phyloP scores from a whole-genome alignment of 2,888 invertebrate species.

The Nomada fabriciana region DNA sequence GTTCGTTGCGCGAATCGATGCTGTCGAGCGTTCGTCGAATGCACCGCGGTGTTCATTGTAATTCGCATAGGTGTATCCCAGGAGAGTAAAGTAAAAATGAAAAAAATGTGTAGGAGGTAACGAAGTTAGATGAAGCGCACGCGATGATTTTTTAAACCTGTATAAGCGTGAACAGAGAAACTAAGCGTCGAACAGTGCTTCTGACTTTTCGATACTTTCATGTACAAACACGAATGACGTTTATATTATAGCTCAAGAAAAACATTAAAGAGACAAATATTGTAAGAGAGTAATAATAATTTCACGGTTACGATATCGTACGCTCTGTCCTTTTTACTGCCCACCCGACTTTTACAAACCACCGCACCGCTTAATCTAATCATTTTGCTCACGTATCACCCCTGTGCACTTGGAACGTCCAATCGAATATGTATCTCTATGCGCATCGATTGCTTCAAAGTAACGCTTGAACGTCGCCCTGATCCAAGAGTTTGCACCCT shows the following conservation, averaged over 20 bases:
- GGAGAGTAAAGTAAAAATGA: slow-evolving; percentile 3
- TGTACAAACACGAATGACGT: slow-evolving; percentile 72
- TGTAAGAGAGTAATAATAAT: slow-evolving; percentile 75
- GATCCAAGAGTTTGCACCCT: neutral
- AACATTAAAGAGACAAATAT: slow-evolving; percentile 73
- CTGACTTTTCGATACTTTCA: slow-evolving; percentile 72
- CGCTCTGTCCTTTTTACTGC: slow-evolving; percentile 9
- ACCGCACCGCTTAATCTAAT: neutral
- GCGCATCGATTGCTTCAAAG: neutral
- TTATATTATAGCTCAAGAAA: slow-evolving; percentile 68
- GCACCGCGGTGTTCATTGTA: slow-evolving; percentile 72
- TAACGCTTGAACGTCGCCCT: neutral
- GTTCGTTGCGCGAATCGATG: slow-evolving; percentile 62
- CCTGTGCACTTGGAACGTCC: too few species aligned
- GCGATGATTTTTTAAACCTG: slow-evolving; percentile 53
- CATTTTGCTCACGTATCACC: neutral
- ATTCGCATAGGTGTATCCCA: slow-evolving; percentile 62
- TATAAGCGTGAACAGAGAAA: slow-evolving; percentile 30
- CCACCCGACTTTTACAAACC: neutral
- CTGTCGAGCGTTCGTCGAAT: slow-evolving; percentile 66
- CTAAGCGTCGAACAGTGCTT: slow-evolving; percentile 66
- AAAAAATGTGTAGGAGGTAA: slow-evolving; percentile 16
- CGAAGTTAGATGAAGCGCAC: slow-evolving; percentile 32
- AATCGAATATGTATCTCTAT: neutral
- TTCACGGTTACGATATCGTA: slow-evolving; percentile 72